Conservation (phyloP, 2,113 vertebrate genomes). For the Axis porcinus region DNA sequence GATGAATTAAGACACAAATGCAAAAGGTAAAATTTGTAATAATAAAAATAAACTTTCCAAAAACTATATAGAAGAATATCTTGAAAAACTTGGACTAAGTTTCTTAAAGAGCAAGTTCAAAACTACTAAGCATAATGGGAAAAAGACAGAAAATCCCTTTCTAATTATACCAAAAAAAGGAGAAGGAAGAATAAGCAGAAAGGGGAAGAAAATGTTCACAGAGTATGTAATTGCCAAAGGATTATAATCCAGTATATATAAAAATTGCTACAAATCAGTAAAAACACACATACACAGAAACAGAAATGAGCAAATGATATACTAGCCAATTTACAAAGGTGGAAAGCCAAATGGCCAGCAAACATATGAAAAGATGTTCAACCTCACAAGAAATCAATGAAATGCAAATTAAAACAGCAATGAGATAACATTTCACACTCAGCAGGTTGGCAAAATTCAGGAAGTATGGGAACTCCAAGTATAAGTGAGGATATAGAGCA, state of each 20-base stretch:
- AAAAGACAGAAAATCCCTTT: neutral
- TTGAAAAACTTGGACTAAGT: neutral
- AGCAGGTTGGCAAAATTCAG: neutral
- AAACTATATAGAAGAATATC: neutral
- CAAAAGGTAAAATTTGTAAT: neutral
- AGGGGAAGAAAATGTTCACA: neutral
- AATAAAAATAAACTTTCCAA: slow-evolving; percentile 16
- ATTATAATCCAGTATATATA: neutral
- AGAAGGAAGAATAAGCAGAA: neutral
- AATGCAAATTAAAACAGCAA: neutral
- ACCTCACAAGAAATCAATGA: slow-evolving; percentile 11
- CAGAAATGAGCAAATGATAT: neutral
- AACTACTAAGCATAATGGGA: neutral
- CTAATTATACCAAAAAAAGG: neutral
- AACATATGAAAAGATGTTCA: neutral
- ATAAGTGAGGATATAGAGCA: neutral
- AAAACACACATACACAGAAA: neutral
- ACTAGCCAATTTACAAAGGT: neutral
- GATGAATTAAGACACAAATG: neutral
- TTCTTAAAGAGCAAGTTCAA: neutral
- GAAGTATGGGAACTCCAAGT: neutral
- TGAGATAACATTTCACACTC: neutral
- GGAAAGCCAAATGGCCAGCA: neutral
- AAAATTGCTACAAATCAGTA: neutral
- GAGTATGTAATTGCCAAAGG: neutral